Evolutionary conservation across 1,140 invertebrate genomes (phyloP).

Genomic region (Drosophila aff.): DNA sequence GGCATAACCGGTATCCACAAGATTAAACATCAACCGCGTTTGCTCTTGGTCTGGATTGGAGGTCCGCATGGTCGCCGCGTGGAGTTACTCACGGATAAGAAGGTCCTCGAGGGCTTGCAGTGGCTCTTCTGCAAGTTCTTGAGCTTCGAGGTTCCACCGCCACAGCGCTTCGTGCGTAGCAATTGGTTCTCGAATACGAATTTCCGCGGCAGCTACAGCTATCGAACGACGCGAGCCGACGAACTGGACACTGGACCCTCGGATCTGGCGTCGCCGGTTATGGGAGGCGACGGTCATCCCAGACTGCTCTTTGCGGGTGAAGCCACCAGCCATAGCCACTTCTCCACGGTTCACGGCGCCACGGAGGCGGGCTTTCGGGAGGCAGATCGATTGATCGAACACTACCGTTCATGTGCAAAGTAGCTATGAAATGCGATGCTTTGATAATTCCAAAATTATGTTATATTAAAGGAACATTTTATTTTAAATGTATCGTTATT

Average conservation of each 20-base stretch:
- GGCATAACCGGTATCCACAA: slow-evolving; percentile 88
- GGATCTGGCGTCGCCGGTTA: slow-evolving; percentile 44
- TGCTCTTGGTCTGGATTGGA: slow-evolving; percentile 86
- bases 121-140: slow-evolving; percentile 64
- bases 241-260: slow-evolving; percentile 82
- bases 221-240: slow-evolving; percentile 86
- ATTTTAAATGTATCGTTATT: background rate
- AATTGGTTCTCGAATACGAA: slow-evolving; percentile 89
- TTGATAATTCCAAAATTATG: background rate
- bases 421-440: background rate
- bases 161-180: slow-evolving; percentile 59
- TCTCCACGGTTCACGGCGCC: slow-evolving; percentile 93
- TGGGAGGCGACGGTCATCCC: slow-evolving; percentile 27
- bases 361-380: slow-evolving; percentile 91
- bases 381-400: slow-evolving; percentile 86
- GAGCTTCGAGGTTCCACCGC: slow-evolving; percentile 33
- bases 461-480: background rate
- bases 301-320: slow-evolving; percentile 89
- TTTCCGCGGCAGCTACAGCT: slow-evolving; percentile 90
- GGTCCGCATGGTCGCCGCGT: slow-evolving; percentile 86
- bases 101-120: slow-evolving; percentile 84
- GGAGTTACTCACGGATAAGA: slow-evolving; percentile 84
- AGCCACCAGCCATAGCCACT: slow-evolving; percentile 88
- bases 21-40: slow-evolving; percentile 88
- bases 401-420: slow-evolving; percentile 23